phyloP scores from a whole-genome alignment of 2,113 vertebrate species.

The Centropus bengalensis region DNA sequence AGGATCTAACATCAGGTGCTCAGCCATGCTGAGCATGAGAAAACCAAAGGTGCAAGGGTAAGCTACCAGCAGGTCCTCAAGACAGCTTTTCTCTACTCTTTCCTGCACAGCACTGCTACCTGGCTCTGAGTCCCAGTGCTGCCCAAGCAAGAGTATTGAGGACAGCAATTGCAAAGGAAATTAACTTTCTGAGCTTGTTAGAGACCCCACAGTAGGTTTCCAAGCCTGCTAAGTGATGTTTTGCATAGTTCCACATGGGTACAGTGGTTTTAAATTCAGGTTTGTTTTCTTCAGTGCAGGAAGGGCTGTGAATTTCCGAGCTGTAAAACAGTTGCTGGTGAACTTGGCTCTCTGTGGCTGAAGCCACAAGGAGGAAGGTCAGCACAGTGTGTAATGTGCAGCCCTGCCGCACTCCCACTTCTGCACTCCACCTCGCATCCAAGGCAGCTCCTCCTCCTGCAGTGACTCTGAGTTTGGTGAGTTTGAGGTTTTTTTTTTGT shows the following conservation, averaged over 20 bases:
- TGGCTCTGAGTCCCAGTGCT: neutral
- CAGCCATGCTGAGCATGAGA: neutral
- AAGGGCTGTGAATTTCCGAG: neutral
- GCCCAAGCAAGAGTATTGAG: accelerated
- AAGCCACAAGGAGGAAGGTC: accelerated
- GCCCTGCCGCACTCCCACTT: neutral
- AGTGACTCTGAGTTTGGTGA: too few relatives aligned
- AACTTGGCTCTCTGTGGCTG: neutral
- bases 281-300: neutral
- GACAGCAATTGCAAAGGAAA: accelerated
- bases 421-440: accelerated
- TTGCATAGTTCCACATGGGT: neutral
- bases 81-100: neutral
- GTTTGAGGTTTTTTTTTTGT: too few relatives aligned
- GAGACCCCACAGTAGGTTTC: neutral
- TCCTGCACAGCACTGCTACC: neutral
- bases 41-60: accelerated
- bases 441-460: neutral
- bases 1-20: neutral
- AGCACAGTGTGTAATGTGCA: accelerated
- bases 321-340: neutral
- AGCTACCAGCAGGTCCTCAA: neutral
- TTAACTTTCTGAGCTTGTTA: neutral
- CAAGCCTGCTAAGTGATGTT: neutral
- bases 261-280: neutral